A percentile compares a stretch with the other conserved stretches of the same genome.
Evolutionary conservation across 2,888 invertebrate species (phyloP).

Genomic region (Epirrita christyi): DNA sequence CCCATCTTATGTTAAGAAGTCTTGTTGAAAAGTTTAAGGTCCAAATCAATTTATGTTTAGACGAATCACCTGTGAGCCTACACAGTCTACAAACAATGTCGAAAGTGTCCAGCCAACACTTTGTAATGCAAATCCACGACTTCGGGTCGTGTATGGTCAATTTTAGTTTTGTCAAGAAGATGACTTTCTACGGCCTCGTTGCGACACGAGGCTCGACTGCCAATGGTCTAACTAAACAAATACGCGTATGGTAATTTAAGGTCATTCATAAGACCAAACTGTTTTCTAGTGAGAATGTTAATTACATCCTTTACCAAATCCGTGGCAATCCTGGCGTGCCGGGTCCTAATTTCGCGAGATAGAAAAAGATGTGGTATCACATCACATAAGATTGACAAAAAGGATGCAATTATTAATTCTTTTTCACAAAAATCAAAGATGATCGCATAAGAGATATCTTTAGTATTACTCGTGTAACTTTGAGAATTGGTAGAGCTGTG

Average conservation of each 20-base stretch:
- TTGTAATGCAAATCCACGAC: conserved; percentile 73
- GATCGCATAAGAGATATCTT: too few species aligned
- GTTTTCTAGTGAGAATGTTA: conserved; percentile 50
- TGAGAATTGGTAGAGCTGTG: too few species aligned
- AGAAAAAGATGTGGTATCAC: too few species aligned
- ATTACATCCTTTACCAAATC: conserved; percentile 33
- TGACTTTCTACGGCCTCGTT: conserved; percentile 76
- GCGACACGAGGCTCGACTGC: conserved; percentile 58
- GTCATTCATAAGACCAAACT: conserved; percentile 41
- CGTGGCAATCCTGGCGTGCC: not conserved
- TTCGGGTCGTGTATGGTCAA: conserved; percentile 63
- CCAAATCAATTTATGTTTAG: not conserved
- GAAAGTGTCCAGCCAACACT: conserved; percentile 56
- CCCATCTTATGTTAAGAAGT: too few species aligned
- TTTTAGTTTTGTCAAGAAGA: conserved; percentile 72
- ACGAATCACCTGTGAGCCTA: conserved; percentile 24
- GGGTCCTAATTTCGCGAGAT: not conserved
- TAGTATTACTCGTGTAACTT: too few species aligned
- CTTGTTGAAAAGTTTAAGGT: too few species aligned
- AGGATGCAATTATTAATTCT: too few species aligned
- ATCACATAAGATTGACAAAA: too few species aligned
- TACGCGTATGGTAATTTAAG: conserved; percentile 65
- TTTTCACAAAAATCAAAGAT: too few species aligned
- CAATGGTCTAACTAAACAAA: conserved; percentile 60
- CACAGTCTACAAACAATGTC: conserved; percentile 47